Evolutionary conservation across 2,113 vertebrate species (phyloP).

Genomic region (Ramphastos sulfuratus): DNA sequence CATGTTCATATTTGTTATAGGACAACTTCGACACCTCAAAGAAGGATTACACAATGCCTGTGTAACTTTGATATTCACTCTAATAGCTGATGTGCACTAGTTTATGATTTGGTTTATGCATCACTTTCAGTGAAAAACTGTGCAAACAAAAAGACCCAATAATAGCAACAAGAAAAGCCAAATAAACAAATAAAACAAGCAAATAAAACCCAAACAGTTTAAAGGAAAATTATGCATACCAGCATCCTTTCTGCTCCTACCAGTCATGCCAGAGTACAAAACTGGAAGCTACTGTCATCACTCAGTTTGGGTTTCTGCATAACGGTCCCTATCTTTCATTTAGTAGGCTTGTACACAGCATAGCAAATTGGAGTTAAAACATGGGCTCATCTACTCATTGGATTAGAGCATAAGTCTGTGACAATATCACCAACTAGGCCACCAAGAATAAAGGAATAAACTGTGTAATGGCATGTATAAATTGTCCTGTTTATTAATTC

Average conservation of each 20-base stretch:
- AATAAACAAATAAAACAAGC: too few species aligned
- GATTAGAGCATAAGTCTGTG: neutral
- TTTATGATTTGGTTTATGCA: neutral
- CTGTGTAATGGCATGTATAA: accelerated
- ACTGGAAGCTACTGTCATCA: neutral
- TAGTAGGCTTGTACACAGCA: neutral
- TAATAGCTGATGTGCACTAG: neutral
- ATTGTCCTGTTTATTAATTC: neutral
- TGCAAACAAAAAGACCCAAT: too few species aligned
- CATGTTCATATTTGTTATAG: neutral
- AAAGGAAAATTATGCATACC: neutral
- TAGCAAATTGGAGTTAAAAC: neutral
- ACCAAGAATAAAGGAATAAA: neutral
- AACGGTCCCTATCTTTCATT: neutral
- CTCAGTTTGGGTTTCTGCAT: neutral
- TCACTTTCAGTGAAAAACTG: neutral
- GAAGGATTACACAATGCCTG: neutral
- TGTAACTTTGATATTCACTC: neutral
- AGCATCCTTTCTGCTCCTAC: neutral
- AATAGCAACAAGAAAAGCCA: too few species aligned
- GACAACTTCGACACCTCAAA: neutral
- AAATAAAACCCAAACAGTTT: neutral
- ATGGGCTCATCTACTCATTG: neutral
- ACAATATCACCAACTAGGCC: neutral
- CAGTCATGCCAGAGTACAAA: neutral